Evolutionary conservation across 1,140 invertebrate species (phyloP), one percentile per base, ranked within the genome.

Genomic region (Brachystomella parvula): DNA sequence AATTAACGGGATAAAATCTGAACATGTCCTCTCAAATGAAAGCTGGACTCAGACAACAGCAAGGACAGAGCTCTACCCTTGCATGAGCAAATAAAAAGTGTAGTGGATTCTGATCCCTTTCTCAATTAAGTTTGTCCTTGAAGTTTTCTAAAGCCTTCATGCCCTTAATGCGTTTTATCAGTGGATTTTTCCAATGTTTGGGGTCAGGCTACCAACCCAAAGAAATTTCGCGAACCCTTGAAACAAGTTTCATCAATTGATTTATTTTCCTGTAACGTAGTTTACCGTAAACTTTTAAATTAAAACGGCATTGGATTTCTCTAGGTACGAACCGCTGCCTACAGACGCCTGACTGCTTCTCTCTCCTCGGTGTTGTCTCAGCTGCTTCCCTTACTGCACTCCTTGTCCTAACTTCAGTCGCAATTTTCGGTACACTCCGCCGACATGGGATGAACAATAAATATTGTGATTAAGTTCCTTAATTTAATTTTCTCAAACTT

Each of bases 401-500:
- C 19, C n/a, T 65, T 12, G 39, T 68, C 21, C 21, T 71, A 28
- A 29, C 57, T 6, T 47, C 47, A 26, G 31, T 71, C 12, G 63
- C 63, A 0, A 26, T 57, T 6, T 71, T 32, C 53, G 66, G 69
- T 62, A 39, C 62, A 19, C 3, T 71, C 1, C 47, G 66, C n/a
- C 44, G 69, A 28, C 29, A 49, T 44, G 62, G 62, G 12, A n/a
- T 63, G 0, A 32, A 57, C 17, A 26, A 63, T 12, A 67, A 67
- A n/a, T 63, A 63, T 19, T 61, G 33, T 28, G 31, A 24, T 35
- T 15, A 2, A 33, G 26, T 24, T 15, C 15, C 24, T 53, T 26
- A n/a, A 15, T 53, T 39, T 9, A 9, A 39, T 39, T 6, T 39
- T 39, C 19, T 39, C 35, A 39, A 9, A 6, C 19, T 39, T 39